Conservation (phyloP, 2,113 vertebrate genomes). For the Spilogale gracilis region DNA sequence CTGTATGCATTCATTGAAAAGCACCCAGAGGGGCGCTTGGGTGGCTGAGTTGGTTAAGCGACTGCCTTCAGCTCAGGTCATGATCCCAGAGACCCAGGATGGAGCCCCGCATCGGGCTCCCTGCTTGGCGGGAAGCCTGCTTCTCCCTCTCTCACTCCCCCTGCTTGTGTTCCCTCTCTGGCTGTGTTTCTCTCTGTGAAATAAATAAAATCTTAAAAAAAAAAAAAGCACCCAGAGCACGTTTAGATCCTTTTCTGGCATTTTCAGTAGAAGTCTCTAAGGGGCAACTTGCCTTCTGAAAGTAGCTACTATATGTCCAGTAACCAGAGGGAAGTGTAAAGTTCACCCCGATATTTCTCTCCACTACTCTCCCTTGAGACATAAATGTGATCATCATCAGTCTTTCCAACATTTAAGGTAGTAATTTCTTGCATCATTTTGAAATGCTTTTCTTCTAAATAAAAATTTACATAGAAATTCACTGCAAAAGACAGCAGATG, state of each 20-base stretch:
- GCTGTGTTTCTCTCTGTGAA: no score
- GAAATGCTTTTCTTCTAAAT: background rate
- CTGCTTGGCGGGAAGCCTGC: no score
- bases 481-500: background rate
- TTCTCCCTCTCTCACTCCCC: no score
- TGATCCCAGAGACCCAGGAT: no score
- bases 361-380: background rate
- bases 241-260: background rate
- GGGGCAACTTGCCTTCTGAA: background rate
- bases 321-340: background rate
- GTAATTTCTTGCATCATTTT: background rate
- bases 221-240: no score
- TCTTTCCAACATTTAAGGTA: background rate
- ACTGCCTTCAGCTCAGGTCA: no score
- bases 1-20: background rate
- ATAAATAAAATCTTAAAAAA: no score
- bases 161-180: no score
- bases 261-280: background rate
- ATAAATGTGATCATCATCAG: background rate
- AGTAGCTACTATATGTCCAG: fast-evolving
- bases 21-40: no score
- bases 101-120: no score
- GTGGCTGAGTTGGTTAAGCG: no score
- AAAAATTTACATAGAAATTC: background rate
- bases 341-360: background rate